Conservation (phyloP, 1,140 invertebrate species). For the Temnothorax nylanderi region DNA sequence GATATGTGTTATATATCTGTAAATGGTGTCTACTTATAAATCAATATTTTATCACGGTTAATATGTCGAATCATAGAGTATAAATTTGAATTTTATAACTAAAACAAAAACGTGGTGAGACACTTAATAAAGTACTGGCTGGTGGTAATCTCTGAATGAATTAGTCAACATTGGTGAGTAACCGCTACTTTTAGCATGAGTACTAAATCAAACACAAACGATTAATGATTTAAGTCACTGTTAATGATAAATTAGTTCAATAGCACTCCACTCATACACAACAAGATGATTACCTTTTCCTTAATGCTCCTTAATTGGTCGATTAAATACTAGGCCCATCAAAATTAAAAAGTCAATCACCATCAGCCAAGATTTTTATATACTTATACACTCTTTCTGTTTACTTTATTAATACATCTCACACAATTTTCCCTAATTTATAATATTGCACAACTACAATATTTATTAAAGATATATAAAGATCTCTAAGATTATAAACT, state of each 20-base stretch:
- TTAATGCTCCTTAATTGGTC: slow-evolving; percentile 70
- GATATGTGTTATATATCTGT: neutral
- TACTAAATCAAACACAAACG: slow-evolving; percentile 77
- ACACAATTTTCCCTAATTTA: slow-evolving; percentile 77
- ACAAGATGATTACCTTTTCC: slow-evolving; percentile 79
- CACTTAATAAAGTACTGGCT: slow-evolving; percentile 82
- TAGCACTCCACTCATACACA: slow-evolving; percentile 80
- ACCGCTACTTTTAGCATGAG: slow-evolving; percentile 70
- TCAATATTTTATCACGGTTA: neutral
- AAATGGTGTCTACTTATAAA: neutral
- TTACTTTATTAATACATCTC: slow-evolving; percentile 83
- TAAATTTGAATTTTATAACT: slow-evolving; percentile 4
- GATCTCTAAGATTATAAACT: neutral
- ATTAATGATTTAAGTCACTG: slow-evolving; percentile 74
- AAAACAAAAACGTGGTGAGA: slow-evolving; percentile 63
- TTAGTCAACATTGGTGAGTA: slow-evolving; percentile 67
- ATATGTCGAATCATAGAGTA: neutral
- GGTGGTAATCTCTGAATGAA: slow-evolving; percentile 77
- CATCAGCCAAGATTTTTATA: slow-evolving; percentile 79
- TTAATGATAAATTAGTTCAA: slow-evolving; percentile 80
- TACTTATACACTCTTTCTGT: slow-evolving; percentile 63
- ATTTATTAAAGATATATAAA: slow-evolving; percentile 66
- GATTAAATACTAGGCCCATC: slow-evolving; percentile 74
- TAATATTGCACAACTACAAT: slow-evolving; percentile 69
- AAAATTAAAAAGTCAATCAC: slow-evolving; percentile 70